Base-by-base conservation (phyloP, 2,113 vertebrate genomes). In the Oryzias javanicus region DNA sequence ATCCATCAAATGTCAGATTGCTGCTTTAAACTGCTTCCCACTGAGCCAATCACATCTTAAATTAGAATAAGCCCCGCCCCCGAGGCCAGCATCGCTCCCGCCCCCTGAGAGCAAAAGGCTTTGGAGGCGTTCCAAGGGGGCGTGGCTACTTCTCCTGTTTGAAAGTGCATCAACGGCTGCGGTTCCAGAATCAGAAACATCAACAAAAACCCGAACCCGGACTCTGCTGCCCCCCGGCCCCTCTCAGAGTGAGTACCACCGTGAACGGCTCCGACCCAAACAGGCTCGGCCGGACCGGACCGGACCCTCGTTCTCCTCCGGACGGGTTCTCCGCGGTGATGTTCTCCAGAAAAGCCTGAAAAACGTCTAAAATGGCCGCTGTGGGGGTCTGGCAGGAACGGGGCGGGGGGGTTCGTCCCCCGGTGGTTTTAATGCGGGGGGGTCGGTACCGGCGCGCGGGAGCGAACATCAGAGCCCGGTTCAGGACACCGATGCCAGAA, bases 91-190 rank as follows among this genome's bases (percentile, higher is more conserved):
- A 1, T 0, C 16, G 54, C 14, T 2, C 57, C 79, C 78, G 60
- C 78, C 69, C 69, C 4, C 48, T 73, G 29, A 51, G 72, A 65
- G 56, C 8, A 44, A 53, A 24, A 17, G 54, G 60, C 64, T 52
- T 73, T 20, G 76, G 70, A 70, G 84, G 84, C 73, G 82, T 56
- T 45, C 13, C 68, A 14, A 22, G 65, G n/a, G 81, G 86, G 82
- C 55, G 87, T 55, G 35, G 24, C 24, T 27, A 0, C 82, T 69
- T 85, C 82, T 75, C 81, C 85, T 82, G 82, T 88, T 88, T 84
- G 81, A 88, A 86, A 79, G 80, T 78, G 84, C 77, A 74, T 40
- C 73, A 72, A 62, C 55, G 51, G 29, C 77, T 83, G 55, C 73
- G 84, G 82, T 84, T 70, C 60, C 72, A 47, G 73, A 63, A 79